These are phyloP conservation scores for Geodia barretti DNA, from an alignment of 37 sponge, comb jelly and placozoan genomes.

Conservation along the genomic window DNA sequence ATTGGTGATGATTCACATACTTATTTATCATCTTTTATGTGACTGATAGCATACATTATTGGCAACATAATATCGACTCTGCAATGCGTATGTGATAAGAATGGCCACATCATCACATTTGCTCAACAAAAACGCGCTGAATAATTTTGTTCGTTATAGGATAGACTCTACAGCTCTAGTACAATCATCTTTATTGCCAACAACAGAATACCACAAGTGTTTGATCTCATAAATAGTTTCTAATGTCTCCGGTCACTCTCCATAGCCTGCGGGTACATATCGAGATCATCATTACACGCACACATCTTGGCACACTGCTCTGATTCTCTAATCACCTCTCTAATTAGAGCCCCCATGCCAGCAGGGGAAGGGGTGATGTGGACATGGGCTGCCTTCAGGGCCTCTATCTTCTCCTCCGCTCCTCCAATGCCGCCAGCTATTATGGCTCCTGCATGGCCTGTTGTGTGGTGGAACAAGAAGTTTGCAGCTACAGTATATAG, in stretches of 20 bases:
- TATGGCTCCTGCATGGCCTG: constrained; percentile 99
- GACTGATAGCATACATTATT: too few species aligned
- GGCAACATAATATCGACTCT: too few species aligned
- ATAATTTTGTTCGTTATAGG: too few species aligned
- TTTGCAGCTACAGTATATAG: too few species aligned
- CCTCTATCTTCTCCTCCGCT: constrained; percentile 90
- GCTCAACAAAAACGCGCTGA: too few species aligned
- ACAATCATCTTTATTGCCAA: too few species aligned
- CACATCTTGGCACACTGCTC: background rate
- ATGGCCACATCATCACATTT: too few species aligned
- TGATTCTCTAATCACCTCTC: constrained; percentile 48
- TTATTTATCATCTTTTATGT: too few species aligned
- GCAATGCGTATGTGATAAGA: too few species aligned
- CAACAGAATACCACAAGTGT: background rate
- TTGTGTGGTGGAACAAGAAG: too few species aligned
- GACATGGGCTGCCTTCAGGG: constrained; percentile 80
- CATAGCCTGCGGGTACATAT: background rate
- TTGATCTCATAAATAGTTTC: background rate
- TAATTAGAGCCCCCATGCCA: constrained; percentile 79
- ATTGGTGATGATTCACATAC: too few species aligned
- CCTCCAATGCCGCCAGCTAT: constrained; percentile 99
- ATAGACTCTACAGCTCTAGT: too few species aligned
- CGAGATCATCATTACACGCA: background rate
- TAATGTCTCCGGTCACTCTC: background rate
- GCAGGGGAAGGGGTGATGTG: constrained; percentile 84